Evolutionary conservation across 2,888 invertebrate species (phyloP).

Genomic region (Acanthosepion lycidas): DNA sequence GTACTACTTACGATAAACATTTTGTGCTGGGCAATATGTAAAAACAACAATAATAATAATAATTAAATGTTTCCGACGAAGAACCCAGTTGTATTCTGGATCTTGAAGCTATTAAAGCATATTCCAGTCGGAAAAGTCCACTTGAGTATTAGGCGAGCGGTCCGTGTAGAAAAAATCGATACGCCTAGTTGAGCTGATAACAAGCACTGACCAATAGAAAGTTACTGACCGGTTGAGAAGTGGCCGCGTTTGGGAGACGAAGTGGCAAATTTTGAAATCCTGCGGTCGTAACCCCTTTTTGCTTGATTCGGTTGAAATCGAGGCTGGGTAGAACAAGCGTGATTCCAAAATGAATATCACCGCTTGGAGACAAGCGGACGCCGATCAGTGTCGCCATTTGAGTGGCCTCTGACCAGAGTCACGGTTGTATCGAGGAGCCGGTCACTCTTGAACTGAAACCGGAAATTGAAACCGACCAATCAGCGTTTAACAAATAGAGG

Average conservation of each 20-base stretch:
- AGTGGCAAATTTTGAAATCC: neutral
- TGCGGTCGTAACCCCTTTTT: slow-evolving; percentile 20
- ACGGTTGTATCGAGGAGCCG: neutral
- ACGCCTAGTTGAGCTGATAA: neutral
- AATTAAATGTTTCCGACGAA: neutral
- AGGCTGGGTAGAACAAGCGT: neutral
- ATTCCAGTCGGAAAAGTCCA: neutral
- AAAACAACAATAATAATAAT: neutral
- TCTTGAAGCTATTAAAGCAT: neutral
- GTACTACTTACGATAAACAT: neutral
- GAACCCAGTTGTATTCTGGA: neutral
- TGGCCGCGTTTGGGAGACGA: neutral
- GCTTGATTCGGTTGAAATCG: neutral
- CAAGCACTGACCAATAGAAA: neutral
- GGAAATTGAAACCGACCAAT: slow-evolving; percentile 33
- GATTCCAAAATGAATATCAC: neutral
- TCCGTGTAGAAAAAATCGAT: neutral
- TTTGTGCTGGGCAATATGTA: neutral
- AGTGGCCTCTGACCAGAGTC: neutral
- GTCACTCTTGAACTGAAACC: neutral
- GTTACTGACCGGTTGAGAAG: neutral
- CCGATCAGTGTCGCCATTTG: slow-evolving; percentile 17
- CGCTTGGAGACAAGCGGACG: neutral
- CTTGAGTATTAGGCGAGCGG: neutral
- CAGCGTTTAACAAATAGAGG: slow-evolving; percentile 7